Evolutionary conservation across 2,113 vertebrate species (phyloP), one percentile per base, ranked within the genome.

Genomic region (Rhinogobius similis): DNA sequence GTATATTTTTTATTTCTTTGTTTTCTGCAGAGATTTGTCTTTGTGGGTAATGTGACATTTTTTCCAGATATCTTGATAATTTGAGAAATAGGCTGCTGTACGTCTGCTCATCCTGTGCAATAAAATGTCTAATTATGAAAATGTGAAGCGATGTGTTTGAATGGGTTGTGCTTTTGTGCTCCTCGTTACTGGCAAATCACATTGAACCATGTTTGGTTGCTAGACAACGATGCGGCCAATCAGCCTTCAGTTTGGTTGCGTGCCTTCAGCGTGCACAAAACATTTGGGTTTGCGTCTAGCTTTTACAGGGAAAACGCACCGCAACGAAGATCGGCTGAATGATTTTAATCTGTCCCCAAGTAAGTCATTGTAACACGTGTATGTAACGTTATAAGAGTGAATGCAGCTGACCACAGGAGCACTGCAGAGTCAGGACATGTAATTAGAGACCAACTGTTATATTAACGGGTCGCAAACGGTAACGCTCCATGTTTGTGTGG

Each of bases 161-260:
- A 61, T 61, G 18, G 8, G 29, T 12, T 61, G 29, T 61, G 27
- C 29, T 9, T 29, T 58, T 29, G 26, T 29, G 24, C 7, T 29
- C 26, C 11, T 18, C 20, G 20, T 13, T 44, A 61, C 3, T 26
- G 70, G 48, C 90, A 89, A 92, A 91, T 92, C 68, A 78, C 10
- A 55, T 27, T 32, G 21, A 72, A 69, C 67, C 72, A 58, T 82
- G 70, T 43, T 85, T 82, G 78, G 89, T 91, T 91, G 88, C 91
- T 80, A 81, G 78, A 82, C 90, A 87, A 88, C 91, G 61, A 46
- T 1, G 43, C 72, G 20, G 55, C 92, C 90, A 91, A 90, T 91
- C 29, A 72, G 70, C 65, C 20, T 5, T 55, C 63, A 68, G 85
- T 41, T 88, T 88, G 75, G 70, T 70, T 50, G 68, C 65, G 59